phyloP scores from a whole-genome alignment of 2,888 invertebrate species.

The Hypena proboscidalis region DNA sequence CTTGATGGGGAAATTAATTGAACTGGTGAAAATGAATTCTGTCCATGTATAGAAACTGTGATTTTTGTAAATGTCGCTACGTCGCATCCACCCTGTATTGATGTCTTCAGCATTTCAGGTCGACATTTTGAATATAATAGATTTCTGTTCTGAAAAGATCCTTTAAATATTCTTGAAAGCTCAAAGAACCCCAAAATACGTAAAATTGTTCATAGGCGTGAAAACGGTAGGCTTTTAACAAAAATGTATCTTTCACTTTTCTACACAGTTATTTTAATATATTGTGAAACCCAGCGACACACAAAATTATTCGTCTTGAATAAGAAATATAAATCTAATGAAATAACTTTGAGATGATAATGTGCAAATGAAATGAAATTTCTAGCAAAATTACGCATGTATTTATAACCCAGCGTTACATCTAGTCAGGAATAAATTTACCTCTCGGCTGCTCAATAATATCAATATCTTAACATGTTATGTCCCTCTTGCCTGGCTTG shows the following conservation, averaged over 20 bases:
- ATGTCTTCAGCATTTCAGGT: no score
- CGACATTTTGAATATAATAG: no score
- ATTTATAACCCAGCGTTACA: no score
- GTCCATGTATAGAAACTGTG: no score
- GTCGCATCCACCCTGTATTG: no score
- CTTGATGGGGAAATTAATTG: no score
- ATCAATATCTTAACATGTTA: no score
- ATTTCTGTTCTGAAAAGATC: not conserved
- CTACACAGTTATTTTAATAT: constrained; percentile 23
- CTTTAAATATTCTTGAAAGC: constrained; percentile 3
- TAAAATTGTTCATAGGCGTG: constrained; percentile 33
- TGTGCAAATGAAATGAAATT: not conserved
- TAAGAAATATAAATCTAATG: constrained; percentile 14
- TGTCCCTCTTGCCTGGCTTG: constrained; percentile 1
- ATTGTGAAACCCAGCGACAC: constrained; percentile 22
- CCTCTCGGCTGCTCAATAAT: no score
- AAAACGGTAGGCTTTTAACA: constrained; percentile 28
- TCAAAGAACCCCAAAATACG: constrained; percentile 17
- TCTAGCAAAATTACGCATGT: not conserved
- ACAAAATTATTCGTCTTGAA: constrained; percentile 25
- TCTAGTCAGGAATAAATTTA: no score
- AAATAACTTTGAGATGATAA: constrained; percentile 9
- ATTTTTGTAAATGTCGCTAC: no score
- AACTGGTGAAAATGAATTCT: no score
- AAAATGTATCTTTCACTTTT: constrained; percentile 23